Evolutionary conservation across 2,113 vertebrate species (phyloP), one percentile per base, ranked within the genome.

Genomic region (Oreocharis arfaki): DNA sequence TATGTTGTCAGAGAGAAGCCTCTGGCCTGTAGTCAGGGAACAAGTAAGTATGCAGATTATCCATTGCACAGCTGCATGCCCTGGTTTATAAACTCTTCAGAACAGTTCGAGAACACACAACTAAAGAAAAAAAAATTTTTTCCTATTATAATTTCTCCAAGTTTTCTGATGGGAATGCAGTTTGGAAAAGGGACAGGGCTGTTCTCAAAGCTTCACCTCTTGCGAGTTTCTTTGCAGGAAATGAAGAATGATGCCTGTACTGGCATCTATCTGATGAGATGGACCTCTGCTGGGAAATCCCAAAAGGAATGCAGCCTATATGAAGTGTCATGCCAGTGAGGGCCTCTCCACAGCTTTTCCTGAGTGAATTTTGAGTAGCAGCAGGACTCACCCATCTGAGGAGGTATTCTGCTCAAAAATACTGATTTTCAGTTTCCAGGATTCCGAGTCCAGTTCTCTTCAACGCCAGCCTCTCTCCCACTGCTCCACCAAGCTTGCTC

Each of bases 11-110:
- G 63, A 92, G 92, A 93, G 94, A 85, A 94, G 70, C 46, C 84
- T 94, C 83, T 95, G 91, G 91, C 84, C 85, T 84, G 59, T 73
- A 93, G 85, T 95, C 93, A 93, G 84, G 77, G 85, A 90, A 85
- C 44, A 1, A 95, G 57, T 85, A 93, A 90, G 35, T 70, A 65
- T 89, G 68, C 60, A 94, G 65, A 75, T 92, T 81, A 86, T 91
- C 89, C 79, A 80, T 27, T 47, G 41, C 68, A 89, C 88, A 96
- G 91, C 82, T 94, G 89, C 83, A 52, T 68, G 49, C 73, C n/a
- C 69, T 81, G 33, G 33, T 84, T 82, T 93, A 70, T 74, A 68
- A 90, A 79, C 37, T 33, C 73, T 87, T 85, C 42, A 76, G 87
- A 88, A 77, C 57, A 84, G 24, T 61, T 30, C 28, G 44, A 88